Evolutionary conservation across 2,797 vertebrate species (phyloP).

Genomic region (Eupleurogrammus muticus): DNA sequence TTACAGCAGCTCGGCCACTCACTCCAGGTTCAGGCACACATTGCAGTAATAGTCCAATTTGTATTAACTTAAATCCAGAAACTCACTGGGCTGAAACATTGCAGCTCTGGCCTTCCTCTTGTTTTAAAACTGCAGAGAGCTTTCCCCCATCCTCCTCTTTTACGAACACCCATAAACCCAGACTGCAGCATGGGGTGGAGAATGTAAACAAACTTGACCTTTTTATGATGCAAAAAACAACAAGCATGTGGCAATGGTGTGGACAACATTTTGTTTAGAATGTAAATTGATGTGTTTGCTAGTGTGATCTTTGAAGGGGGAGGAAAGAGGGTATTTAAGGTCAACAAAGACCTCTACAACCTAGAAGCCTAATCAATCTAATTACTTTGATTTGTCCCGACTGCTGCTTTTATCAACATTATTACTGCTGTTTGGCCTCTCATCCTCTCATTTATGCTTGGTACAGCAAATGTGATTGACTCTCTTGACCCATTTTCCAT

Average conservation of each 20-base stretch:
- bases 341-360: constrained; percentile 33
- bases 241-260: constrained; percentile 25
- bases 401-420: constrained; percentile 33
- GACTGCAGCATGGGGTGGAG: neutral
- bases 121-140: constrained; percentile 4
- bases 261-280: constrained; percentile 43
- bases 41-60: constrained; percentile 3
- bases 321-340: constrained; percentile 1
- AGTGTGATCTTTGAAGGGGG: constrained; percentile 32
- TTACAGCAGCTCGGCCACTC: neutral
- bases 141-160: constrained; percentile 1
- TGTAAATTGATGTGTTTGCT: constrained; percentile 42
- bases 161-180: constrained; percentile 12
- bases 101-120: neutral
- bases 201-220: constrained; percentile 64
- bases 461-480: constrained; percentile 19
- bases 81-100: neutral
- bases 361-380: constrained; percentile 23
- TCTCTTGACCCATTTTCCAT: constrained; percentile 23
- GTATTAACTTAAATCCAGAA: neutral
- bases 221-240: constrained; percentile 40
- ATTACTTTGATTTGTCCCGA: constrained; percentile 26
- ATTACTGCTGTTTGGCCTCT: constrained; percentile 1
- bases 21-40: neutral
- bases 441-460: constrained; percentile 9